Evolutionary conservation across 2,113 vertebrate species (phyloP).

Genomic region (Aepyceros melampus): DNA sequence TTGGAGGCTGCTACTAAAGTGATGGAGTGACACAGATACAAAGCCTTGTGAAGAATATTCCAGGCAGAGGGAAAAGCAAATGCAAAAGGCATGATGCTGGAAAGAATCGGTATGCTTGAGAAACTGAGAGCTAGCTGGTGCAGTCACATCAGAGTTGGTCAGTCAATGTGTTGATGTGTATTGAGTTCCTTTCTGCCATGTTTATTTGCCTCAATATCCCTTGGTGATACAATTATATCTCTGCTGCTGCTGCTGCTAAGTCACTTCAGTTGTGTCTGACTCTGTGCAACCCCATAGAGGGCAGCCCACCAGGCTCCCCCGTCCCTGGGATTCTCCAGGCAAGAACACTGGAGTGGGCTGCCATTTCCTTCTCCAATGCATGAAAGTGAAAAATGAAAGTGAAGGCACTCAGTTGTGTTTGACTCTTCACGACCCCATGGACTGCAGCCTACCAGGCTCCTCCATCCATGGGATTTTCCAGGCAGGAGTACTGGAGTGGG

Average conservation of each 20-base stretch:
- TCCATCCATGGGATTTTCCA: background rate
- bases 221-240: background rate
- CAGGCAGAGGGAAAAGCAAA: background rate
- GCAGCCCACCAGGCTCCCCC: background rate
- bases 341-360: background rate
- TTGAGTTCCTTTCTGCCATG: background rate
- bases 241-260: background rate
- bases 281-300: rapidly evolving
- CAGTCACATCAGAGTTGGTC: background rate
- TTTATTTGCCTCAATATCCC: background rate
- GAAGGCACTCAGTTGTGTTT: background rate
- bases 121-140: background rate
- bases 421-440: background rate
- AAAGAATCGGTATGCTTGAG: background rate
- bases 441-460: background rate
- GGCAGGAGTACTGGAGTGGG: background rate
- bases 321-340: background rate
- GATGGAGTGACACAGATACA: background rate
- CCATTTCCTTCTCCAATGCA: background rate
- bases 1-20: background rate
- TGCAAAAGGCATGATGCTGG: background rate
- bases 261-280: background rate
- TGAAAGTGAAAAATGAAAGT: background rate
- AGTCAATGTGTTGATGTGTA: rapidly evolving
- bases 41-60: background rate